Evolutionary conservation across 2,888 invertebrate species (phyloP).

Genomic region (Microplitis manilae): DNA sequence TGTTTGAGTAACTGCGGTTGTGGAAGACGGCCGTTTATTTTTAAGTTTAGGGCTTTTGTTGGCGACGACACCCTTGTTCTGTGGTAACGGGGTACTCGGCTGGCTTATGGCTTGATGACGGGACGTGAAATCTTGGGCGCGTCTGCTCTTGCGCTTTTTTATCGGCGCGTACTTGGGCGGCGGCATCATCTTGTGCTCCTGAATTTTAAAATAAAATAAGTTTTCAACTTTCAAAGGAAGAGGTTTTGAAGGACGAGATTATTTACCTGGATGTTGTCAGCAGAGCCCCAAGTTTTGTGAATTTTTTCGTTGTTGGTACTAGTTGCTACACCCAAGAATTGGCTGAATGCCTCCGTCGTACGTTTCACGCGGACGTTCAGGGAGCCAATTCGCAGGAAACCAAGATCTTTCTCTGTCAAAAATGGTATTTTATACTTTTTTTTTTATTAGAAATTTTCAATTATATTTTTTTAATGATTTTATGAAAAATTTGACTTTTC

Average conservation of each 20-base stretch:
- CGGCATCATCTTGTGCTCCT: slow-evolving; percentile 78
- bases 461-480: no score
- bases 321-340: slow-evolving; percentile 86
- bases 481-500: no score
- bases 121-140: slow-evolving; percentile 73
- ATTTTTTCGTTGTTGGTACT: slow-evolving; percentile 78
- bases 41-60: slow-evolving; percentile 51
- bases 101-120: slow-evolving; percentile 56
- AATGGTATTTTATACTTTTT: slow-evolving; percentile 47
- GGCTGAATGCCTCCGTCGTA: slow-evolving; percentile 93
- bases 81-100: slow-evolving; percentile 64
- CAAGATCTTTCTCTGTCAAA: slow-evolving; percentile 85
- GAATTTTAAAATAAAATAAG: slow-evolving; percentile 24
- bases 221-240: background rate
- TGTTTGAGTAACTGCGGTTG: slow-evolving; percentile 69
- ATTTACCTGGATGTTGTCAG: slow-evolving; percentile 84
- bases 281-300: slow-evolving; percentile 92
- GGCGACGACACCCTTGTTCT: slow-evolving; percentile 46
- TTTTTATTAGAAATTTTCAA: background rate
- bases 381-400: slow-evolving; percentile 92
- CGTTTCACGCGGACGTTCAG: slow-evolving; percentile 93
- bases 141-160: slow-evolving; percentile 79
- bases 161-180: slow-evolving; percentile 82
- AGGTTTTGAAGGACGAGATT: background rate
- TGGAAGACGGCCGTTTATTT: slow-evolving; percentile 63